Base-by-base conservation (phyloP, 2,888 invertebrate species). In the Nemurella pictetii region DNA sequence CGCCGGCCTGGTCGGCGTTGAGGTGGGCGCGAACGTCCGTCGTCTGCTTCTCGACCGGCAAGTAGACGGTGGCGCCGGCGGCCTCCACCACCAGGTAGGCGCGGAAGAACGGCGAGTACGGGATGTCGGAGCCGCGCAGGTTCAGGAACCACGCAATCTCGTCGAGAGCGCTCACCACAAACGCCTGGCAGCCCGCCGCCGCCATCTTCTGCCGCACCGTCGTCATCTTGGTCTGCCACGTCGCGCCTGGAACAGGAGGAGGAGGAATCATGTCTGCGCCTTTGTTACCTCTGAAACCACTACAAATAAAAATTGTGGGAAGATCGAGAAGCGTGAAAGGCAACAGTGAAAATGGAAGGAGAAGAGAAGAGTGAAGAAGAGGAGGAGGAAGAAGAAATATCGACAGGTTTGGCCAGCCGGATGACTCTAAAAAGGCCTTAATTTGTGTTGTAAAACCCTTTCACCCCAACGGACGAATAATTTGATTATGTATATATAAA, bases 81-180 rank as follows among this genome's bases (percentile, higher is more conserved):
- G 74, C 32, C 32, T 83, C 85, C 15, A 89, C 87, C 28, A 88
- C 86, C 84, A 88, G 88, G 86, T 89, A 89, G 15, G 89, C 87
- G 25, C 88, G 88, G 86, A 90, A 89, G 28, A 89, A 87, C 0
- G 92, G 92, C 85, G 90, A 91, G 88, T 89, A 90, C 12, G 88
- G 87, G 77, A 91, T 90, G 88, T 92, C 92, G n/a, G 88, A 88
- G 1, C 91, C 91, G 77, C 92, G 88, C 25, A 92, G 87, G 88
- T 92, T 92, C 84, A 91, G 89, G 83, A 91, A 86, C 91, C 91
- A 91, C 0, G 92, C 91, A 36, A 91, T 89, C 87, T 92, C 91
- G 87, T 91, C 91, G 80, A 92, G 88, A 3, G 90, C 90, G 28
- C 91, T 89, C 26, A 92, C 88, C 32, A 91, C 89, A 85, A 90